Percentiles rank a stretch among this genome's conserved stretches.
Conservation (phyloP, 2,888 invertebrate species). For the Eupithecia vulgata region DNA sequence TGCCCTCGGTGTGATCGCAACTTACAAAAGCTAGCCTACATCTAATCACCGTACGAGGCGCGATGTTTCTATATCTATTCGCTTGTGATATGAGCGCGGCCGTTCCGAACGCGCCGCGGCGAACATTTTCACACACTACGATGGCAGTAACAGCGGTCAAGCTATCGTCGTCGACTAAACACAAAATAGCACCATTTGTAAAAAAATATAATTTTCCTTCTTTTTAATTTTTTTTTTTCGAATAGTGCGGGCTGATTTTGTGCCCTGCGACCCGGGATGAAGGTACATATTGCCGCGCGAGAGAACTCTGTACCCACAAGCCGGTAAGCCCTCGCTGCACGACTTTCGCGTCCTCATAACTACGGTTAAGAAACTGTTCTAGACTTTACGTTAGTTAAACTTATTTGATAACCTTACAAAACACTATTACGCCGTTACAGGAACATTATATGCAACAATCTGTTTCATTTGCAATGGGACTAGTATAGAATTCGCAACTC, state of each 20-base stretch:
- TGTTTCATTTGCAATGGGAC: slow-evolving; percentile 82
- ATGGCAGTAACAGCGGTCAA: slow-evolving; percentile 74
- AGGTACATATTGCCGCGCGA: slow-evolving; percentile 26
- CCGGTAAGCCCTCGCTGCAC: slow-evolving; percentile 55
- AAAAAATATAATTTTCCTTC: slow-evolving; percentile 74
- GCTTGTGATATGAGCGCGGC: slow-evolving; percentile 62
- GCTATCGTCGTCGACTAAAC: slow-evolving; percentile 77
- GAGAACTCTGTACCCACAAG: slow-evolving; percentile 11
- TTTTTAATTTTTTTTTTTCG: slow-evolving; percentile 57
- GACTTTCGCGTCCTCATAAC: slow-evolving; percentile 47
- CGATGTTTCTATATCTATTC: slow-evolving; percentile 49
- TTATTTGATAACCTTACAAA: slow-evolving; percentile 72
- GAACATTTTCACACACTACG: slow-evolving; percentile 52
- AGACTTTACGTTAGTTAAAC: slow-evolving; percentile 67
- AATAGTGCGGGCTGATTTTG: slow-evolving; percentile 41
- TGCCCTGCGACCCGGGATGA: slow-evolving; percentile 16
- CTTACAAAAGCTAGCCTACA: slow-evolving; percentile 78
- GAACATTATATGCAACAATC: slow-evolving; percentile 80
- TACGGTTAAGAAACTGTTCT: slow-evolving; percentile 56
- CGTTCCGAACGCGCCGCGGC: slow-evolving; percentile 55
- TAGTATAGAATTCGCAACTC: slow-evolving; percentile 73
- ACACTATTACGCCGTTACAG: slow-evolving; percentile 80
- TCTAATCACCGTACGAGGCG: slow-evolving; percentile 56
- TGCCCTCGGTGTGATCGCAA: slow-evolving; percentile 48
- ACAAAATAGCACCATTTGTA: slow-evolving; percentile 83